phyloP scores from a whole-genome alignment of 1,140 invertebrate genomes.

The Eurosta solidaginis region DNA sequence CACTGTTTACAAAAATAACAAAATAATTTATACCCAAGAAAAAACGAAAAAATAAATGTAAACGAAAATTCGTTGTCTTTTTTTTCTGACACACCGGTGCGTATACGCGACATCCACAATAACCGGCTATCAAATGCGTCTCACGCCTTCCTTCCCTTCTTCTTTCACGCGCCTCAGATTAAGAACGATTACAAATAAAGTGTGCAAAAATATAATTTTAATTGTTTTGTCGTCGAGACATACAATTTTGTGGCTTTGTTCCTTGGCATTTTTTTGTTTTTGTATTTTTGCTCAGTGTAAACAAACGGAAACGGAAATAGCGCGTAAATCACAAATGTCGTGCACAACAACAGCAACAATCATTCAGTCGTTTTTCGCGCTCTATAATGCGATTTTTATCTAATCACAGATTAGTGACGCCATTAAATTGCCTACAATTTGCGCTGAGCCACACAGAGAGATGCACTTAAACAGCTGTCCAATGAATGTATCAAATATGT shows the following conservation, averaged over 20 bases:
- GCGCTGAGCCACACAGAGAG: background rate
- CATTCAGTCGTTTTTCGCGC: background rate
- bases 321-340: slow-evolving; percentile 16
- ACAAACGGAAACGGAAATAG: slow-evolving; percentile 13
- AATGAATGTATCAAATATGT: background rate
- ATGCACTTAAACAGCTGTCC: background rate
- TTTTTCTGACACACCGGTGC: background rate
- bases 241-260: background rate
- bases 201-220: background rate
- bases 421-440: slow-evolving; percentile 10
- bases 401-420: background rate
- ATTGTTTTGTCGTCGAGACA: background rate
- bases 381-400: background rate
- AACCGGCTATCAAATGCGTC: background rate
- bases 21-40: too few relatives aligned
- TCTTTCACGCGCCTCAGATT: background rate
- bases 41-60: too few relatives aligned
- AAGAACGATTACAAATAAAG: background rate
- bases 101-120: background rate
- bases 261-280: too few relatives aligned
- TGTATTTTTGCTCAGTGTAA: background rate
- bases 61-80: too few relatives aligned
- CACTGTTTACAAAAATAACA: too few relatives aligned
- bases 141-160: background rate
- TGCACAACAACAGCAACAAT: background rate